A percentile compares a stretch with the other conserved stretches of the same genome.
phyloP scores from a whole-genome alignment of 1,140 invertebrate genomes.

The Drosophila suzukii region DNA sequence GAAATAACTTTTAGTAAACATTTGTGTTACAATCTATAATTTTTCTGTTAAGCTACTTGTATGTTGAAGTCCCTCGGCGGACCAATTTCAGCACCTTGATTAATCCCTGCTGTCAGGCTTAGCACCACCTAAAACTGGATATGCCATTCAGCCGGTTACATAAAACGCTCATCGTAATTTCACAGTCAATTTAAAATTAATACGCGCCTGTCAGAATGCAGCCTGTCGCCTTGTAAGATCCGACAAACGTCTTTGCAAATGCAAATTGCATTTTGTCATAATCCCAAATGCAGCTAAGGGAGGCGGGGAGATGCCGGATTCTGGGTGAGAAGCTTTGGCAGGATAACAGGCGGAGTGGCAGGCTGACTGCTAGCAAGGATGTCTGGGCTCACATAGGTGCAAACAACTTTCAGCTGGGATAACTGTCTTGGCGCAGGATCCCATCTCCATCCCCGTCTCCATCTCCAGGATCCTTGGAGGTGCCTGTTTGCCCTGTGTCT shows the following conservation, averaged over 20 bases:
- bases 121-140: background rate
- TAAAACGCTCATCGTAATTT: conserved; percentile 67
- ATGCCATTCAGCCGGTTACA: conserved; percentile 34
- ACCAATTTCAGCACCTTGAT: conserved; percentile 9
- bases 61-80: background rate
- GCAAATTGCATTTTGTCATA: conserved; percentile 83
- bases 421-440: conserved; percentile 36
- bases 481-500: conserved; percentile 36
- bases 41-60: too few species aligned
- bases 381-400: conserved; percentile 60
- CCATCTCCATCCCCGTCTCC: background rate
- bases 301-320: conserved; percentile 1
- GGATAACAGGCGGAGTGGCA: conserved; percentile 51
- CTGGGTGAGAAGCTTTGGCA: conserved; percentile 43
- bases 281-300: conserved; percentile 67
- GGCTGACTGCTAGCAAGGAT: conserved; percentile 23
- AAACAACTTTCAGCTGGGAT: conserved; percentile 63
- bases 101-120: conserved; percentile 7
- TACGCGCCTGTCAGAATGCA: conserved; percentile 60
- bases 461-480: background rate
- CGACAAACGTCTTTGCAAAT: conserved; percentile 73
- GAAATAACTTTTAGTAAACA: too few species aligned
- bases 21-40: too few species aligned
- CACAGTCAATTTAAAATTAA: conserved; percentile 83
- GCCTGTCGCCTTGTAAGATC: conserved; percentile 35